These are phyloP conservation scores for Oryctolagus cuniculus DNA, from an alignment of 2,113 vertebrate genomes.

Conservation along the genomic window mOryCun1.1 NC_091436.1:12469001-12469500, in stretches of 20 bases:
- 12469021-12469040: not conserved
- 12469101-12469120: rapidly evolving
- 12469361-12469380: rapidly evolving
- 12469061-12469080: not conserved
- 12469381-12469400: rapidly evolving
- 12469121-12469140: rapidly evolving
- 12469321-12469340: not conserved
- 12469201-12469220: not conserved
- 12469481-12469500: not conserved
- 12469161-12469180: not conserved
- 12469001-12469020: not conserved
- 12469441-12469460: rapidly evolving
- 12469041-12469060: not conserved
- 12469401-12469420: not conserved
- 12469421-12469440: rapidly evolving
- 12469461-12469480: not conserved
- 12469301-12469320: not conserved
- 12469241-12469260: conserved; percentile 41
- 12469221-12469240: not conserved
- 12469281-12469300: not conserved
- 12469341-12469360: not conserved
- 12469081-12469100: not conserved
- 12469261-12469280: not conserved
- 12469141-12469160: not conserved
- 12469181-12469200: not conserved